phyloP scores from a whole-genome alignment of 2,888 invertebrate species.

The Drosophila fungiperda region DNA sequence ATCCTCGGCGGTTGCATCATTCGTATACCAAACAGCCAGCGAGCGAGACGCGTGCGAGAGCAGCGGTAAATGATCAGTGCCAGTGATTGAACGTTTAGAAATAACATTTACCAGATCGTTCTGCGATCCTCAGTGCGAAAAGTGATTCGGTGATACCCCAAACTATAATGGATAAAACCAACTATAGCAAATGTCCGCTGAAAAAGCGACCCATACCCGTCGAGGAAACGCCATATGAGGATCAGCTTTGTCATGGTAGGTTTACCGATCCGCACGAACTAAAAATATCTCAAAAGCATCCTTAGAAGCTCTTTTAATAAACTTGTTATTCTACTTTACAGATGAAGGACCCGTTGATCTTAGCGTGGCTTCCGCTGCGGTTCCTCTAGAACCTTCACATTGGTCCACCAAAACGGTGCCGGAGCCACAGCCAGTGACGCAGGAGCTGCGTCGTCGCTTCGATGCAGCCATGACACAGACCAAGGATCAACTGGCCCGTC shows the following conservation, averaged over 20 bases:
- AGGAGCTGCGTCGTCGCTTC: conserved; percentile 63
- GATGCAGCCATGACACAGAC: conserved; percentile 67
- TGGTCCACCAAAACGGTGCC: conserved; percentile 48
- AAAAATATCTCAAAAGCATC: background rate
- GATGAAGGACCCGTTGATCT: conserved; percentile 84
- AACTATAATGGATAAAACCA: conserved; percentile 79
- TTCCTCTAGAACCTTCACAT: conserved; percentile 44
- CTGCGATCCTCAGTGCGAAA: conserved; percentile 24
- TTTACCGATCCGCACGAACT: background rate
- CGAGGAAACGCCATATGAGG: conserved; percentile 48
- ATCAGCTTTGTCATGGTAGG: conserved; percentile 76
- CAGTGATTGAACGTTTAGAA: conserved; percentile 40
- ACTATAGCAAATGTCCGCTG: conserved; percentile 84
- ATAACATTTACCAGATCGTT: conserved; percentile 15
- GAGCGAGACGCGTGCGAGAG: conserved; percentile 57
- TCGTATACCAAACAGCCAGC: conserved; percentile 76
- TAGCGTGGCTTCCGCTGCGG: conserved; percentile 74
- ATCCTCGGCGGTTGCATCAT: conserved; percentile 82
- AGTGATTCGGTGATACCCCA: conserved; percentile 6
- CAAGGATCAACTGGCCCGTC: conserved; percentile 81
- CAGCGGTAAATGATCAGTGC: conserved; percentile 50
- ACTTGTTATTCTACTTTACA: conserved; percentile 19
- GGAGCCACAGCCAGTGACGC: conserved; percentile 50
- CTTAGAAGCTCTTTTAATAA: background rate
- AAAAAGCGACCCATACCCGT: conserved; percentile 83